Percentiles rank a stretch among this genome's conserved stretches.
Conservation (phyloP, 2,113 vertebrate species). For the Elachura formosa region DNA sequence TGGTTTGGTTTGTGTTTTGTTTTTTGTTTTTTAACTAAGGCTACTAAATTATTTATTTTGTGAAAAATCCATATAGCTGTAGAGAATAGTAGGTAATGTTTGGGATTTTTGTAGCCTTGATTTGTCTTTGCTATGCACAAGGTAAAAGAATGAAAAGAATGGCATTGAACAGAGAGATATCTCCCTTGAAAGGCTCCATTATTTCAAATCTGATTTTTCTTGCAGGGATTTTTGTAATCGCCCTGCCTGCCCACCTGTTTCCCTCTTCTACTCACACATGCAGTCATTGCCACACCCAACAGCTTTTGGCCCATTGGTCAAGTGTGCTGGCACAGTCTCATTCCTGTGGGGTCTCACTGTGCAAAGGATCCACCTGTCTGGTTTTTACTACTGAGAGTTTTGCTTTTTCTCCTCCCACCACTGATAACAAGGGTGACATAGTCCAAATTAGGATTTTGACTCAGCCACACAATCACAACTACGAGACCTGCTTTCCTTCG, state of each 20-base stretch:
- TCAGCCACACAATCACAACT: neutral
- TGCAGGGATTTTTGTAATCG: neutral
- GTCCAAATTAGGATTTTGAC: neutral
- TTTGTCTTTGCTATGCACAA: neutral
- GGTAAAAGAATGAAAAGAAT: neutral
- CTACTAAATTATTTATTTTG: neutral
- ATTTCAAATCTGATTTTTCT: neutral
- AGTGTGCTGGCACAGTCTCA: neutral
- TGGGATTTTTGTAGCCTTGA: neutral
- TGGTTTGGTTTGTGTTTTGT: neutral
- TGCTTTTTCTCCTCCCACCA: neutral
- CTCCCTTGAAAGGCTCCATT: neutral
- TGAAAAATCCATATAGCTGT: neutral
- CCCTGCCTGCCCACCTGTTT: neutral
- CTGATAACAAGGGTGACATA: neutral
- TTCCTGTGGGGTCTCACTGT: neutral
- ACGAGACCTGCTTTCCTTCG: neutral
- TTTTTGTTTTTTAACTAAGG: neutral
- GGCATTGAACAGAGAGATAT: accelerated
- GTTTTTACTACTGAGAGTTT: accelerated
- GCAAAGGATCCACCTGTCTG: neutral
- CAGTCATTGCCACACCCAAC: neutral
- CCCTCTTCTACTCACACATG: neutral
- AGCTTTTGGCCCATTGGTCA: accelerated
- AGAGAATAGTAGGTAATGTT: neutral